Conservation (phyloP, 2,888 invertebrate species). For the Apodemia mormo region DNA sequence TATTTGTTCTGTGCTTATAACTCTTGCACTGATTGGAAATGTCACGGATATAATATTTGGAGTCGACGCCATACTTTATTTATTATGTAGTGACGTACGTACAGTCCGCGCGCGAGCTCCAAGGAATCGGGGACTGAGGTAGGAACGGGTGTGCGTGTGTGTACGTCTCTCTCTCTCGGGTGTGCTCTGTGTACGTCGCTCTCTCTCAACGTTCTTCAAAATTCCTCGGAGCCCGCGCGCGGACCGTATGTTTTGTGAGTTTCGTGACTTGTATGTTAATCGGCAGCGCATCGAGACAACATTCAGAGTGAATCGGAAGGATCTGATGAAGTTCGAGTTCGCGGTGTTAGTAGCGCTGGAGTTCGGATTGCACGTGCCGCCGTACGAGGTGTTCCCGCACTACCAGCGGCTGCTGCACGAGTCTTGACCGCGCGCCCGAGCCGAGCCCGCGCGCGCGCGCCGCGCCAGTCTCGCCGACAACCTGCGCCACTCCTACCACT, state of each 20-base stretch:
- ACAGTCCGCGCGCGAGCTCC: no score
- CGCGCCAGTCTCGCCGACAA: conserved; percentile 66
- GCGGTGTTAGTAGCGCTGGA: conserved; percentile 96
- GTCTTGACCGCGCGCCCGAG: conserved; percentile 85
- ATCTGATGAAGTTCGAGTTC: conserved; percentile 95
- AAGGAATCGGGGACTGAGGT: no score
- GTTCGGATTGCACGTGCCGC: conserved; percentile 95
- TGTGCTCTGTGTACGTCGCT: no score
- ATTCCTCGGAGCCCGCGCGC: no score
- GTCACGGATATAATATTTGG: no score
- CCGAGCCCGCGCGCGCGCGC: conserved; percentile 49
- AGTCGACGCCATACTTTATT: no score
- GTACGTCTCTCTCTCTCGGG: no score
- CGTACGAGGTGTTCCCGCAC: conserved; percentile 95
- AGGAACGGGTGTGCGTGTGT: no score
- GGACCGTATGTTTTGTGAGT: neutral
- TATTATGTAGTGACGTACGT: no score
- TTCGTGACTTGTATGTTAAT: conserved; percentile 13
- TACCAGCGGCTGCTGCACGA: conserved; percentile 96
- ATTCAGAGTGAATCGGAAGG: conserved; percentile 94
- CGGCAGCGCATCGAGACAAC: conserved; percentile 92
- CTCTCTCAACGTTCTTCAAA: no score
- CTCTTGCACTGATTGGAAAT: no score
- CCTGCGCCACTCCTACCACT: conserved; percentile 46
- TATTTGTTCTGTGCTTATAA: no score